Conservation (phyloP, 1,140 invertebrate species). For the Heterodera schachtii region DNA sequence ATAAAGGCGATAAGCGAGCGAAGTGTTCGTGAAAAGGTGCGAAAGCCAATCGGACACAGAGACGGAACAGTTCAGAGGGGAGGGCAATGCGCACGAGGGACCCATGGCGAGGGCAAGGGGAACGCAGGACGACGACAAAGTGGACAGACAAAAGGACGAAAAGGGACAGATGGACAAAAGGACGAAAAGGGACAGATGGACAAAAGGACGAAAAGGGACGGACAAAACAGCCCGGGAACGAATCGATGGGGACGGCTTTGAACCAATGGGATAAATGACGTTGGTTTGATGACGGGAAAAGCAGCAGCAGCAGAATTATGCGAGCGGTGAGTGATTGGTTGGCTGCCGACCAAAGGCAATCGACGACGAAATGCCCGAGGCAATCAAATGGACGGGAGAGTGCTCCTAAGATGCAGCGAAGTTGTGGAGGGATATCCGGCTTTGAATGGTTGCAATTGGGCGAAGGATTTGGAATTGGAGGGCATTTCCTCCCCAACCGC, state of each 20-base stretch:
- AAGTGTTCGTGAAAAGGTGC: slow-evolving; percentile 62
- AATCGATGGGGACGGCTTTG: too few relatives aligned
- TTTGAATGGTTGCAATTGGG: not conserved
- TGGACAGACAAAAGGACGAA: not conserved
- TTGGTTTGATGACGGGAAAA: too few relatives aligned
- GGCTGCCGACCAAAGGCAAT: not conserved
- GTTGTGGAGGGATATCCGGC: not conserved
- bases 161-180: not conserved
- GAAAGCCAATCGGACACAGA: slow-evolving; percentile 39
- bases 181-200: too few relatives aligned
- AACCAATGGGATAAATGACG: too few relatives aligned
- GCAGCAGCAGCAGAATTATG: too few relatives aligned
- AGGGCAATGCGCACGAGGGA: not conserved
- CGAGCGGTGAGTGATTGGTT: too few relatives aligned
- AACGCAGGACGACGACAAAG: too few relatives aligned
- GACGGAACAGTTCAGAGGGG: slow-evolving; percentile 4
- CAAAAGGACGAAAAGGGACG: too few relatives aligned
- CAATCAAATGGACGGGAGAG: not conserved
- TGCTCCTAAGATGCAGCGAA: not conserved
- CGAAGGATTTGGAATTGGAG: too few relatives aligned
- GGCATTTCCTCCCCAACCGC: not conserved
- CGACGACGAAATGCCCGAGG: not conserved
- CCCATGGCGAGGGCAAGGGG: not conserved
- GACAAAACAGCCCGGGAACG: too few relatives aligned
- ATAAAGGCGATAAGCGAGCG: slow-evolving; percentile 55